These are phyloP conservation scores for Crotophaga sulcirostris DNA, from an alignment of 2,113 vertebrate species.

Conservation along the genomic window DNA sequence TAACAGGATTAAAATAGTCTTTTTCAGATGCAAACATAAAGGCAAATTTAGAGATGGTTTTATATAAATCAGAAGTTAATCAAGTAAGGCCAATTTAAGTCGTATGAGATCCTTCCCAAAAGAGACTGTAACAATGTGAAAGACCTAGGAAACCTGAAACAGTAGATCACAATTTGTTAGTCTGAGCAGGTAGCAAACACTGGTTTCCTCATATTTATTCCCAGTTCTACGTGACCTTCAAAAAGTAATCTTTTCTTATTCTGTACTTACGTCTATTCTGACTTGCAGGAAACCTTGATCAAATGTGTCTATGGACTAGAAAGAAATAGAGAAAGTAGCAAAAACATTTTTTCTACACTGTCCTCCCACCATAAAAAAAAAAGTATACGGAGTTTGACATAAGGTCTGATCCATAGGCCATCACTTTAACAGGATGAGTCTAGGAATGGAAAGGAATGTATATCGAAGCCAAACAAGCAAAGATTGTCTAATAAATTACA, in stretches of 20 bases:
- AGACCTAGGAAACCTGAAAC: neutral
- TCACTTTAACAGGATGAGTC: neutral
- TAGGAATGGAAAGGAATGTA: neutral
- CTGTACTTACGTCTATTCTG: neutral
- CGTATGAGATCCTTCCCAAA: neutral
- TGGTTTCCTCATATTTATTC: neutral
- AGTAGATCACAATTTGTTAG: neutral
- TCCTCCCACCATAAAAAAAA: neutral
- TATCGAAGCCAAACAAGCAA: neutral
- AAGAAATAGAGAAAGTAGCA: neutral
- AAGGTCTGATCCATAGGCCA: neutral
- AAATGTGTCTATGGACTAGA: neutral
- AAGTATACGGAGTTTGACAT: neutral
- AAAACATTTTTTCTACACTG: neutral
- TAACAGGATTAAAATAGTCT: neutral
- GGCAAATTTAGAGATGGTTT: neutral
- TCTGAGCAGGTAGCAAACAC: neutral
- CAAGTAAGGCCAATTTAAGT: neutral
- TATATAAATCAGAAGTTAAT: slow-evolving; percentile 5
- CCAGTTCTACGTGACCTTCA: neutral
- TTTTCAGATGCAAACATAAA: neutral
- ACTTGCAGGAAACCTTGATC: neutral
- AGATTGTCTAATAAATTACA: neutral
- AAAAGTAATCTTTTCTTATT: neutral
- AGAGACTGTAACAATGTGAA: neutral